A percentile compares a stretch with the other conserved stretches of the same genome.
Conservation (phyloP, 2,113 vertebrate genomes). For the Pomatostomus ruficeps region DNA sequence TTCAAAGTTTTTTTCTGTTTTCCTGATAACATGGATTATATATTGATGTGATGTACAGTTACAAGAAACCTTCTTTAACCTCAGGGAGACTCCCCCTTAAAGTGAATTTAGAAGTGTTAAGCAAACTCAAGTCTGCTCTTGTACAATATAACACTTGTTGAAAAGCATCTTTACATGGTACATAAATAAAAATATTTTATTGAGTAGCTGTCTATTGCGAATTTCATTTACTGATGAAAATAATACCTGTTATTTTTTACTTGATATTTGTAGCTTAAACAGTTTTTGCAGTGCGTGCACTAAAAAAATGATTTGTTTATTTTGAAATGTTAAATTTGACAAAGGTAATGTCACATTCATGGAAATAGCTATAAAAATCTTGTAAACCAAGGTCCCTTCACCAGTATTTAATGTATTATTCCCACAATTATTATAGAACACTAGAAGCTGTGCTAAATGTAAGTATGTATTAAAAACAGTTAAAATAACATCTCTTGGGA, state of each 20-base stretch:
- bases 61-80: background rate
- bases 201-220: background rate
- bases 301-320: background rate
- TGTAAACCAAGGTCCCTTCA: background rate
- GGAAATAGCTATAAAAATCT: background rate
- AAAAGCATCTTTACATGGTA: background rate
- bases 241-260: background rate
- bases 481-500: background rate
- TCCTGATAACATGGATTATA: background rate
- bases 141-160: background rate
- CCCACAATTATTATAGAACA: background rate
- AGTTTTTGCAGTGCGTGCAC: background rate
- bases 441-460: background rate
- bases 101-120: background rate
- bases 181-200: constrained; percentile 48
- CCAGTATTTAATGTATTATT: background rate
- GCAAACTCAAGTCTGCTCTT: background rate
- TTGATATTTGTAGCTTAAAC: background rate
- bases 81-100: constrained; percentile 3
- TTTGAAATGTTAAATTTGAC: background rate
- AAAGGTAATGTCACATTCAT: background rate
- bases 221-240: background rate
- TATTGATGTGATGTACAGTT: background rate
- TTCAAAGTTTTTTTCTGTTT: background rate
- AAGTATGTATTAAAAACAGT: background rate